A percentile compares a stretch with the other conserved stretches of the same genome.
Evolutionary conservation across 2,888 invertebrate species (phyloP).

Genomic region (Morpho deidamia): DNA sequence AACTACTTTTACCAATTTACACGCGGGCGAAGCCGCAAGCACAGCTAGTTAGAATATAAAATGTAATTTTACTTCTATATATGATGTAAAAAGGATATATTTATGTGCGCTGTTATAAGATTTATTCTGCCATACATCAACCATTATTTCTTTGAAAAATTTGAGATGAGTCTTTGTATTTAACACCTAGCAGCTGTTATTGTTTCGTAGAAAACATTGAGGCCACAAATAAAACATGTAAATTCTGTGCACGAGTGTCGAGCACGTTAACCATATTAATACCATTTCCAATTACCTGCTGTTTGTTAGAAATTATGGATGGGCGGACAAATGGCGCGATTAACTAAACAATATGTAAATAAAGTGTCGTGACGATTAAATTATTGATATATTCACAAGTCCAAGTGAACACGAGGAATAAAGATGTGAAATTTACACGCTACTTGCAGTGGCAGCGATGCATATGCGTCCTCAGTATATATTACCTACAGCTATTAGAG

Average conservation of each 20-base stretch:
- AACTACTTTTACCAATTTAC: too few relatives aligned
- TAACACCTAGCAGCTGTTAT: constrained; percentile 15
- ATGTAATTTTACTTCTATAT: too few relatives aligned
- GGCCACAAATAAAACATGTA: constrained; percentile 27
- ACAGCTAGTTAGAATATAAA: too few relatives aligned
- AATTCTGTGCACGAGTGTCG: constrained; percentile 27
- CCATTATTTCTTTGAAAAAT: constrained; percentile 14
- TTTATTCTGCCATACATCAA: too few relatives aligned
- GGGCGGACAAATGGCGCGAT: constrained; percentile 27
- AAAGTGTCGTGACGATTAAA: constrained; percentile 28
- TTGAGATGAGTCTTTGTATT: constrained; percentile 14
- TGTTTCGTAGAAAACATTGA: constrained; percentile 20
- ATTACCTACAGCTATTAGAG: neutral
- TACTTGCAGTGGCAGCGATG: constrained; percentile 1
- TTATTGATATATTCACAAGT: constrained; percentile 37
- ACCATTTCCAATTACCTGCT: constrained; percentile 27
- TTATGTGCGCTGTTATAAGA: too few relatives aligned
- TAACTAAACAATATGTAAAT: constrained; percentile 32
- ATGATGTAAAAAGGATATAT: too few relatives aligned
- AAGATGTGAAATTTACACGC: neutral
- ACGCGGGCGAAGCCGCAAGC: too few relatives aligned
- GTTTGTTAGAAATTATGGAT: constrained; percentile 26
- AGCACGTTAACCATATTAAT: constrained; percentile 29
- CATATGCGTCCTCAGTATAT: neutral
- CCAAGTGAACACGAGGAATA: constrained; percentile 21